A percentile compares a stretch with the other conserved stretches of the same genome.
These are phyloP conservation scores for Geotrupes spiniger DNA, from an alignment of 2,888 invertebrate species.

Conservation along the genomic window DNA sequence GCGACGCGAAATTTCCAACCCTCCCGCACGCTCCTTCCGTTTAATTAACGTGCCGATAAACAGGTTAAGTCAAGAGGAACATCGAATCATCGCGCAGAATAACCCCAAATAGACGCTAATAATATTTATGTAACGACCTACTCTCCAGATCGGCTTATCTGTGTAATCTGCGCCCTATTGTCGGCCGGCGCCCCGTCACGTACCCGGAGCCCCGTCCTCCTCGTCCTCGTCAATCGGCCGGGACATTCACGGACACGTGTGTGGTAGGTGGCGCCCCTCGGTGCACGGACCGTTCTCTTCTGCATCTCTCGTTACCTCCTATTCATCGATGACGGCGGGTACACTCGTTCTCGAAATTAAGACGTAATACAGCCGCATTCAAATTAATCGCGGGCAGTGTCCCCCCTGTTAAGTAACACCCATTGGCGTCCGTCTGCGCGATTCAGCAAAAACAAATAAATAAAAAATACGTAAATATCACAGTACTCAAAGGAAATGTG, in stretches of 20 bases:
- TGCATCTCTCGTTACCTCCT: constrained; percentile 11
- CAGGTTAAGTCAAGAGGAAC: not conserved
- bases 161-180: constrained; percentile 2
- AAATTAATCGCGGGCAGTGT: constrained; percentile 9
- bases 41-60: not conserved
- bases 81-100: constrained; percentile 4
- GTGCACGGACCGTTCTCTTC: constrained; percentile 1
- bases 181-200: not conserved
- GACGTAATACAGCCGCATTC: constrained; percentile 5
- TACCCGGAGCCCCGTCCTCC: not conserved
- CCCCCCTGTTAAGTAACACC: not conserved
- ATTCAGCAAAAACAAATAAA: too few relatives aligned
- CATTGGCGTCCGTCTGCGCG: too few relatives aligned
- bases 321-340: constrained; percentile 5
- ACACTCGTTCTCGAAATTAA: constrained; percentile 5
- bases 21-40: too few relatives aligned
- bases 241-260: constrained; percentile 7
- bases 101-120: not conserved
- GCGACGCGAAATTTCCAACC: too few relatives aligned
- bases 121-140: constrained; percentile 6
- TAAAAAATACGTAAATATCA: too few relatives aligned
- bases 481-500: too few relatives aligned
- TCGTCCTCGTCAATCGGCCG: constrained; percentile 1
- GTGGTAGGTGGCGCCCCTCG: constrained; percentile 9
- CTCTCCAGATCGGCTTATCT: constrained; percentile 1